Conservation (phyloP, 30 jellyfish, hydroid and myxozoan species). For the Hydractinia echinata region DNA sequence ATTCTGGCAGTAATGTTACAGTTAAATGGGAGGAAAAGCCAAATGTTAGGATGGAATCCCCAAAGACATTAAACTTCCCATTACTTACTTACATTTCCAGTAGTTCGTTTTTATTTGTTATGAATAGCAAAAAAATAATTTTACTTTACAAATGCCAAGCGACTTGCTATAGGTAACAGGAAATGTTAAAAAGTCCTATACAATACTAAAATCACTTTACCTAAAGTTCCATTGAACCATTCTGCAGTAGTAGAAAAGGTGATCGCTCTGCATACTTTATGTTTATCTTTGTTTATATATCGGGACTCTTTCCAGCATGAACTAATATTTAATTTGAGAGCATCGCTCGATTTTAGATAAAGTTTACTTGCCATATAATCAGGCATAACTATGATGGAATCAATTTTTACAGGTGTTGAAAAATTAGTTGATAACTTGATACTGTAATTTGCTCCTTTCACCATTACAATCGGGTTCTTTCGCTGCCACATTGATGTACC, state of each 20-base stretch:
- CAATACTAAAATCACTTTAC: conserved; percentile 8
- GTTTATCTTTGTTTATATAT: conserved; percentile 6
- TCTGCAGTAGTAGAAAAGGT: conserved; percentile 55
- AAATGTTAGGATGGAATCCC: too few relatives aligned
- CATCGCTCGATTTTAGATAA: conserved; percentile 27
- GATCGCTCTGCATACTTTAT: conserved; percentile 28
- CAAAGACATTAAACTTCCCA: too few relatives aligned
- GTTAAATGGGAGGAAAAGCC: too few relatives aligned
- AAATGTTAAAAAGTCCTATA: not conserved
- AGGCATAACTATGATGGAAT: conserved; percentile 47
- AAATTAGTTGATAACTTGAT: conserved; percentile 24
- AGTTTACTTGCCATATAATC: conserved; percentile 24
- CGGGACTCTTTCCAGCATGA: conserved; percentile 52
- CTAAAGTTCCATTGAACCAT: conserved; percentile 65
- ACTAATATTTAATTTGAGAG: conserved; percentile 32
- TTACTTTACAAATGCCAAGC: too few relatives aligned
- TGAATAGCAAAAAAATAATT: too few relatives aligned
- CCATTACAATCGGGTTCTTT: not conserved
- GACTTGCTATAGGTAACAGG: too few relatives aligned
- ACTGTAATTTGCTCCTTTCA: conserved; percentile 34
- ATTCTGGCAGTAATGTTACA: too few relatives aligned
- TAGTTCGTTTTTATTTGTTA: too few relatives aligned
- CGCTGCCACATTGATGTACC: conserved; percentile 14
- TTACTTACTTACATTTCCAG: too few relatives aligned
- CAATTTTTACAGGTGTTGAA: conserved; percentile 39